These are phyloP conservation scores for Lanistes nyassanus DNA, from an alignment of 1,140 invertebrate species.

Conservation along the genomic window DNA sequence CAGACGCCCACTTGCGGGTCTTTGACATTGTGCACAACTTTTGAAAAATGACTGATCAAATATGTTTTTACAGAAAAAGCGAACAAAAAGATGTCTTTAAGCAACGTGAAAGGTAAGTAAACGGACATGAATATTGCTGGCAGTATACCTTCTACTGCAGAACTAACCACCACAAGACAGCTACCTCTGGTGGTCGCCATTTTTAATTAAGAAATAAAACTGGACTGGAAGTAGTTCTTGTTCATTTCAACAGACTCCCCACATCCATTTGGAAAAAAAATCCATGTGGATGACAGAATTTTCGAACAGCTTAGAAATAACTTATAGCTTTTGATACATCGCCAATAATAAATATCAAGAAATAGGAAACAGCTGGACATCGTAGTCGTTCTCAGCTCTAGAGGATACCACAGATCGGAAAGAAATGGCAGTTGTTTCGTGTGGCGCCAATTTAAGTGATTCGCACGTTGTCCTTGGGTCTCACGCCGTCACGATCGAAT, in stretches of 20 bases:
- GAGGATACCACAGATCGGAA: background rate
- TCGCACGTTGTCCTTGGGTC: no score
- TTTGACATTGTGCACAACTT: background rate
- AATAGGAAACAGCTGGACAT: background rate
- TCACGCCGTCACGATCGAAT: no score
- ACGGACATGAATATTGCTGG: background rate
- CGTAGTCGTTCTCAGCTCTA: background rate
- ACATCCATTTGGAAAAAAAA: background rate
- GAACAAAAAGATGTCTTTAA: background rate
- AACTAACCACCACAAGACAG: slow-evolving; percentile 40
- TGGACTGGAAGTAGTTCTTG: slow-evolving; percentile 3
- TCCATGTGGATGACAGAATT: background rate
- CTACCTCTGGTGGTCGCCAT: slow-evolving; percentile 33
- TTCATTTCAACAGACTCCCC: background rate
- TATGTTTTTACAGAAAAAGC: background rate
- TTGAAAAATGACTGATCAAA: background rate
- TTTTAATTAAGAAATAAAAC: background rate
- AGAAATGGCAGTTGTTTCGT: no score
- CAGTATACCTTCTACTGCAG: slow-evolving; percentile 36
- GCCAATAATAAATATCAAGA: background rate
- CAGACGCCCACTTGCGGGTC: background rate
- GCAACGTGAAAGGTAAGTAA: background rate
- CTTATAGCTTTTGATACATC: no score
- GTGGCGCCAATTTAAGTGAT: no score
- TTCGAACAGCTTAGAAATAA: no score